Evolutionary conservation across 2,113 vertebrate species (phyloP).

Genomic region (Pomatostomus ruficeps): DNA sequence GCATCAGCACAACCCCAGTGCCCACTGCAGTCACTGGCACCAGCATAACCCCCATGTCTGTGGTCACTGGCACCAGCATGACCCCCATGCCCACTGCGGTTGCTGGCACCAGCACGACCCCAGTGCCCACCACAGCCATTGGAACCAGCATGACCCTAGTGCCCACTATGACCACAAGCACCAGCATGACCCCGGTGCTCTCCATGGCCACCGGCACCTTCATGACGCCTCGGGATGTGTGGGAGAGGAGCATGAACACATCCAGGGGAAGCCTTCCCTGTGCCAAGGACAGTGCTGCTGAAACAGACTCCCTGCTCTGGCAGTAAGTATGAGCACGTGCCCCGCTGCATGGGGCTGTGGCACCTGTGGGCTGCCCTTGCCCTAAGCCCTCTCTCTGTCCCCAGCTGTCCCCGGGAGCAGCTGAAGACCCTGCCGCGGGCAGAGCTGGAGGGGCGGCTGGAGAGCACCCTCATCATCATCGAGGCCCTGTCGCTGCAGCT

Average conservation of each 20-base stretch:
- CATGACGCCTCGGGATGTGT: slow-evolving; percentile 46
- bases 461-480: slow-evolving; percentile 83
- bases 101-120: rapidly evolving
- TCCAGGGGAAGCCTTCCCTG: not conserved
- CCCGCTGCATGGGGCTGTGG: rapidly evolving
- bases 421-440: slow-evolving; percentile 72
- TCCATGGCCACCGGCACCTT: not conserved
- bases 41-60: not conserved
- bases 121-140: rapidly evolving
- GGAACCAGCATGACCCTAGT: not conserved
- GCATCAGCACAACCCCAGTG: not conserved
- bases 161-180: not conserved
- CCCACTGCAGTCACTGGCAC: not conserved
- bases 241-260: slow-evolving; percentile 48
- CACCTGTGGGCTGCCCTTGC: not conserved
- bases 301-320: slow-evolving; percentile 64
- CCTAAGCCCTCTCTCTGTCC: not conserved
- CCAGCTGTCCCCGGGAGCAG: slow-evolving; percentile 76
- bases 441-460: slow-evolving; percentile 84
- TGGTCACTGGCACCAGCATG: not conserved
- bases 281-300: slow-evolving; percentile 39
- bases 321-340: slow-evolving; percentile 26
- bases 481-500: slow-evolving; percentile 86
- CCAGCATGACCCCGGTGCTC: not conserved
- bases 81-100: not conserved